These are phyloP conservation scores for Lagopus muta DNA, from an alignment of 2,113 vertebrate species.

Conservation along the genomic window DNA sequence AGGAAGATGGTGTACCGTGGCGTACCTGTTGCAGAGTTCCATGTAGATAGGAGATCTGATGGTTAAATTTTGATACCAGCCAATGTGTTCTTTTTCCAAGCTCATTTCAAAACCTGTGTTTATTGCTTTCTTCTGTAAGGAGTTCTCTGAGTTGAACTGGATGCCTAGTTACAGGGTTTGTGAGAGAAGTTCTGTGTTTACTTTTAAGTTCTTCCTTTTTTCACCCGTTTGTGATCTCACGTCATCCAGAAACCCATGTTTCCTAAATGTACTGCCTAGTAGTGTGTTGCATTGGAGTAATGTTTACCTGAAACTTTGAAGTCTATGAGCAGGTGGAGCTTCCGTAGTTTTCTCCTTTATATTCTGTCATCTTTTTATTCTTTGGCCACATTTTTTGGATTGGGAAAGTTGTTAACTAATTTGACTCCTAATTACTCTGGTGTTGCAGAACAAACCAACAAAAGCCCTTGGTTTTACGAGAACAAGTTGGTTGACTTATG, in stretches of 20 bases:
- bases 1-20: not conserved
- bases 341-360: not conserved
- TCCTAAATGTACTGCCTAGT: not conserved
- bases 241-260: not conserved
- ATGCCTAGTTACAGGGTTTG: not conserved
- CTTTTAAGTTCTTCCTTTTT: not conserved
- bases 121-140: not conserved
- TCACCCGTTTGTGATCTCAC: not conserved
- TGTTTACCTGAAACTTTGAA: not conserved
- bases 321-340: not conserved
- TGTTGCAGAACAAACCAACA: not conserved
- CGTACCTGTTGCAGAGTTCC: not conserved
- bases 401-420: not conserved
- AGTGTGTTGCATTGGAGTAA: not conserved
- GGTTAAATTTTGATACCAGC: not conserved
- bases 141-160: not conserved
- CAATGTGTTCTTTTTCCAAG: rapidly evolving
- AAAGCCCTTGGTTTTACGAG: not conserved
- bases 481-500: not conserved
- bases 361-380: not conserved
- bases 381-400: not conserved
- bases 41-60: not conserved
- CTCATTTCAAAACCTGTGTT: not conserved
- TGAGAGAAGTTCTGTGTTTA: not conserved
- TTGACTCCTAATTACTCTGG: not conserved